Base-by-base conservation (phyloP, 2,113 vertebrate genomes). In the Tympanuchus pallidicinctus region DNA sequence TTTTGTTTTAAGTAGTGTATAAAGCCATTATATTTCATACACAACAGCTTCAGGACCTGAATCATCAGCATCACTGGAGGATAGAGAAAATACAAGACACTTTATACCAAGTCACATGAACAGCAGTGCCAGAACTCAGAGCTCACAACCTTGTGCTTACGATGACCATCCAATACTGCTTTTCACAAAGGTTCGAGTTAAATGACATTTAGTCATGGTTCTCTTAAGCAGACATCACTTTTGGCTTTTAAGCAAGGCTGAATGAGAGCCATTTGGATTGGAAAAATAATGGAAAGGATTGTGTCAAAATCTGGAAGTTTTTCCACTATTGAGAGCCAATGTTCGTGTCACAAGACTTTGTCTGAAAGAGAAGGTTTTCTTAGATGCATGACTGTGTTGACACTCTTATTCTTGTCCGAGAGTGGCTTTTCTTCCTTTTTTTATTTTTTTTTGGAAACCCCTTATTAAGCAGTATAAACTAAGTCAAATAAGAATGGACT, bases 311-410 rank as follows among this genome's bases (percentile, higher is more conserved):
- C 82, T 94, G 89, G 91, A 96, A 69, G 52, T 60, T 91, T 93
- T 91, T 94, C 69, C 65, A 60, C 50, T 78, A 11, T 1, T 77
- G 75, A 92, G 74, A 94, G 96, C 91, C 91, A 94, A 82, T 88
- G 52, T 48, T 86, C 79, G 56, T 93, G 89, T 86, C 93, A 94
- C 94, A 92, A 92, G 93, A 80, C 72, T 82, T 71, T 50, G 79
- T 32, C 82, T 93, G 91, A 94, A 93, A 94, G 64, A 63, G 48
- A 94, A 93, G 87, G 79, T 86, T 92, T 92, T 88, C 93, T 94
- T 92, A 87, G 94, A 95, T 89, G 91, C 93, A 89, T 92, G 93
- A 86, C 82, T 88, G 42, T 92, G 78, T 77, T 92, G 94, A 95
- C 89, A 92, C 72, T 85, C 71, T 92, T 88, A 78, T 97, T 95